Evolutionary conservation across 2,888 invertebrate genomes (phyloP), one percentile per base, ranked within the genome.

Genomic region (Volucella inflata): DNA sequence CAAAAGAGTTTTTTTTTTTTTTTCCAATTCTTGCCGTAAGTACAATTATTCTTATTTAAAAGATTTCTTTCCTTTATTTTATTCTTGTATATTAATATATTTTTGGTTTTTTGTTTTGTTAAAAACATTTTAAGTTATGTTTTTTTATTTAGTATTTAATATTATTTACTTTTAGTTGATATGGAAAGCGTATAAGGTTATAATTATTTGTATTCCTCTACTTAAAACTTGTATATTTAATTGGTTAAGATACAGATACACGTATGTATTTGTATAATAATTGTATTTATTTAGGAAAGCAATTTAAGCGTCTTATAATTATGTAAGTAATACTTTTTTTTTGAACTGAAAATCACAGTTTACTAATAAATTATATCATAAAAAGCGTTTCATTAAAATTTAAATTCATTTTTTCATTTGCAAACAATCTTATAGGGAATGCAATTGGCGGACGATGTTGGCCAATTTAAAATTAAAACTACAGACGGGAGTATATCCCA

Each of bases 401-500:
- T 8, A 10, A 14, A 8, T 51, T n/a, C 46, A 1, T 50, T 9
- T 38, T 50, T 30, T n/a, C 8, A n/a, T 12, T 12, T 38, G 2
- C 16, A 11, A 57, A 40, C 8, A 44, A 12, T 6, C 2, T 36
- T 64, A 30, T 3, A 6, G 30, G 30, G 30, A 30, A 30, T 30
- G 30, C 21, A 64, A 36, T 30, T 9, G 4, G 30, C 14, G 64
- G 38, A 50, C 2, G 2, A 9, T 9, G 17, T 9, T 9, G 3
- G 38, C 55, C 21, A 55, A 21, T 14, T 40, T 10, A 38, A 16
- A 76, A 55, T 64, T 17, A 46, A 76, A 71, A 57, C 64, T 76
- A 79, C 68, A 68, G 38, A 55, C 40, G 60, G 79, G 79, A 12
- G 0, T 62, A 36, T 46, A 2, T 46, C 68, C 83, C 74, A 59